Percentiles rank a stretch among this genome's conserved stretches.
Conservation (phyloP, 2,888 invertebrate species). For the Lysandra coridon region DNA sequence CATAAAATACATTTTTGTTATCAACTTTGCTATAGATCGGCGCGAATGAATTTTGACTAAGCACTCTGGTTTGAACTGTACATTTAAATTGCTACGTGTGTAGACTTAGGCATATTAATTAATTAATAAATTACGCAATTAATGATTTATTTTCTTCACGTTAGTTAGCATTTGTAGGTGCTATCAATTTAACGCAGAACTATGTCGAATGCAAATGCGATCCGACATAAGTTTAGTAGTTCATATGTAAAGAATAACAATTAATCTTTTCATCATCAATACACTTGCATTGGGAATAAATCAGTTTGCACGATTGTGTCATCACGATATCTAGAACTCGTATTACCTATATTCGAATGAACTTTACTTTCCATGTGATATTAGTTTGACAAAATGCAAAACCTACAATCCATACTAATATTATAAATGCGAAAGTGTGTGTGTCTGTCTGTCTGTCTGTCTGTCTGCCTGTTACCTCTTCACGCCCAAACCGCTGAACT, state of each 20-base stretch:
- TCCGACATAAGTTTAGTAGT: background rate
- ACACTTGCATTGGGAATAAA: background rate
- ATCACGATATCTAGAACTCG: background rate
- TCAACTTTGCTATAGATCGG: too few species aligned
- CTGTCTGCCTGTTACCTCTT: too few species aligned
- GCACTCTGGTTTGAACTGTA: too few species aligned
- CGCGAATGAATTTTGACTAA: too few species aligned
- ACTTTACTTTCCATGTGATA: too few species aligned
- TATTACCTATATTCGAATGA: too few species aligned
- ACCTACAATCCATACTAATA: too few species aligned
- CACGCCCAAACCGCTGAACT: too few species aligned
- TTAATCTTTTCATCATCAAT: conserved; percentile 8
- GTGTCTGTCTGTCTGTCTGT: too few species aligned
- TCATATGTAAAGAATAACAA: conserved; percentile 14
- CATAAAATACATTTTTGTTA: too few species aligned
- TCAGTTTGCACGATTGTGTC: conserved; percentile 10
- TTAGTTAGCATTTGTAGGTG: background rate
- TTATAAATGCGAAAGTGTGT: too few species aligned
- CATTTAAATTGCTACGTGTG: background rate
- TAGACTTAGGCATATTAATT: background rate
- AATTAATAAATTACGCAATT: background rate
- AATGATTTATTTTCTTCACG: conserved; percentile 13
- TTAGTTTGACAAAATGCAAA: too few species aligned
- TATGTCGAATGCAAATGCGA: conserved; percentile 14
- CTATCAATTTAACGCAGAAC: conserved; percentile 6